Evolutionary conservation across 2,113 vertebrate species (phyloP).

Genomic region (Lepus timidus): DNA sequence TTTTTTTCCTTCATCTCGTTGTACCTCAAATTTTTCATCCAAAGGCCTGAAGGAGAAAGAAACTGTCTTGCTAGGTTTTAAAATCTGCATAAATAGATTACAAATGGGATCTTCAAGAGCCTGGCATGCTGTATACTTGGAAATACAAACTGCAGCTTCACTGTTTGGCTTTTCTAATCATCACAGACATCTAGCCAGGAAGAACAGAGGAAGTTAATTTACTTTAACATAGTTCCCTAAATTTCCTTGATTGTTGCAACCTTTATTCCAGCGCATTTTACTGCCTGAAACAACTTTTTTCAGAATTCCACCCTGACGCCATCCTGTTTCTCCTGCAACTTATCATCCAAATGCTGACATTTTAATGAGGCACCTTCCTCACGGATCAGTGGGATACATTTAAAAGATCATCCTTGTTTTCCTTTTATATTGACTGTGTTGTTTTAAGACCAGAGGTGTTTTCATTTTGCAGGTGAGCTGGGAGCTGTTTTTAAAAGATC

Average conservation of each 20-base stretch:
- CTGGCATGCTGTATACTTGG: background rate
- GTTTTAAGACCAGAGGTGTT: constrained; percentile 83
- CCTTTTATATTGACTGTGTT: constrained; percentile 83
- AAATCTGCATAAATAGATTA: background rate
- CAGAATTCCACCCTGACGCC: background rate
- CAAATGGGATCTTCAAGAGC: background rate
- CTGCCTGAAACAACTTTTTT: constrained; percentile 8
- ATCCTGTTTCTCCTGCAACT: constrained; percentile 49
- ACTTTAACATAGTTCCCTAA: background rate
- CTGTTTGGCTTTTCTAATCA: background rate
- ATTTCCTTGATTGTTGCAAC: background rate
- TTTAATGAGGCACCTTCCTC: constrained; percentile 79
- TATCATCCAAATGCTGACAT: constrained; percentile 74
- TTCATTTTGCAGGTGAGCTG: constrained; percentile 84
- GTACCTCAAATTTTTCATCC: background rate
- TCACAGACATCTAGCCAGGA: fast-evolving
- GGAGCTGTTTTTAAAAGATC: constrained; percentile 85
- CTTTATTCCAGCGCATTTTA: background rate
- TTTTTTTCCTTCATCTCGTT: background rate
- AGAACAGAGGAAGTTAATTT: background rate
- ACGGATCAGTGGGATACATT: constrained; percentile 80
- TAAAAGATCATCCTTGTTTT: constrained; percentile 82
- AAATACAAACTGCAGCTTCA: background rate
- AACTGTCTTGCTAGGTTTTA: background rate
- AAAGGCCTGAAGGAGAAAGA: background rate